phyloP scores from a whole-genome alignment of 1,140 invertebrate species.

The Papilio helenus region DNA sequence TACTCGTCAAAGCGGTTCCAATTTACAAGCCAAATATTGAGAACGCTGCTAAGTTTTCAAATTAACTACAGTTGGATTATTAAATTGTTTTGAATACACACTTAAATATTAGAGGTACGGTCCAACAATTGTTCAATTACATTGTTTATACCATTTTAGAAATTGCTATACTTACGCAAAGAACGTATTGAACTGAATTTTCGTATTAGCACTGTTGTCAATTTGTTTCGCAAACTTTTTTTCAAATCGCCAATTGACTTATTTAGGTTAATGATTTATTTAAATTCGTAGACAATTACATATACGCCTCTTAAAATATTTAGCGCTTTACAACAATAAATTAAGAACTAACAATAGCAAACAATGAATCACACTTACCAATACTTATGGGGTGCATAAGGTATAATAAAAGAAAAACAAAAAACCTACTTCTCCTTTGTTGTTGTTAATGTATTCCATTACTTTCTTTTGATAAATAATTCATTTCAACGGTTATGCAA shows the following conservation, averaged over 20 bases:
- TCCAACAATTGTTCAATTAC: neutral
- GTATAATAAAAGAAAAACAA: neutral
- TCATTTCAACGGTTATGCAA: neutral
- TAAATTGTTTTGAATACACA: neutral
- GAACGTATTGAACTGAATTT: too few relatives aligned
- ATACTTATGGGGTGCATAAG: neutral
- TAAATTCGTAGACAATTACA: neutral
- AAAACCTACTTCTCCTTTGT: neutral
- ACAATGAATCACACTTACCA: neutral
- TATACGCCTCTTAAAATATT: neutral
- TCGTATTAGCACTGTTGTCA: too few relatives aligned
- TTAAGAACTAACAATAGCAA: neutral
- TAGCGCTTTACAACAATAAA: neutral
- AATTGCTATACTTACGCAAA: too few relatives aligned
- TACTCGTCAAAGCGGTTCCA: constrained; percentile 1
- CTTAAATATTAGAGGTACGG: neutral
- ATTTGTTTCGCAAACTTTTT: too few relatives aligned
- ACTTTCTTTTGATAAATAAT: constrained; percentile 20
- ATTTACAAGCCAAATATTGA: neutral
- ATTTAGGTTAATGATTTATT: too few relatives aligned
- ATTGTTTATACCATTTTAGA: neutral
- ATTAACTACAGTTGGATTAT: neutral
- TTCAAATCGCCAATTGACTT: too few relatives aligned
- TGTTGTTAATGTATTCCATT: neutral
- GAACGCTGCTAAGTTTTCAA: constrained; percentile 15